These are phyloP conservation scores for Syngnathus typhle DNA, from an alignment of 2,113 vertebrate species.

Conservation along the genomic window DNA sequence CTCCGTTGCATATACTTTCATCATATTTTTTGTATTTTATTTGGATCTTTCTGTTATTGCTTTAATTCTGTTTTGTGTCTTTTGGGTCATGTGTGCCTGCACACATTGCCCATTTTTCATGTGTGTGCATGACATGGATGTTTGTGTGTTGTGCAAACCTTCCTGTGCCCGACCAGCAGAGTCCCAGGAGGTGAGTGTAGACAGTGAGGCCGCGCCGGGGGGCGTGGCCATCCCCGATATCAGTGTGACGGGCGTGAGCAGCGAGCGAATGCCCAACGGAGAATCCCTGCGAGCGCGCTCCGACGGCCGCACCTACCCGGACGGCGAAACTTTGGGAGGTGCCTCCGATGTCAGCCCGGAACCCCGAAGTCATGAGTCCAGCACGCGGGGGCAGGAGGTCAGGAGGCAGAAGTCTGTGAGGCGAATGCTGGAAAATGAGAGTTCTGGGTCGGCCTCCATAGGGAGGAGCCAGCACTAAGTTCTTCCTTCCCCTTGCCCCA, in stretches of 20 bases:
- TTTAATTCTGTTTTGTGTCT: constrained; percentile 53
- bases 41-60: constrained; percentile 48
- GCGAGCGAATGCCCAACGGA: constrained; percentile 92
- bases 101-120: constrained; percentile 41
- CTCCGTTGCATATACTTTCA: constrained; percentile 25
- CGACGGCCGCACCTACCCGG: constrained; percentile 81
- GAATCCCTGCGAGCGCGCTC: constrained; percentile 85
- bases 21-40: constrained; percentile 48
- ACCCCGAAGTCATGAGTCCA: constrained; percentile 83
- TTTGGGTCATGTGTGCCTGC: constrained; percentile 57
- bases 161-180: constrained; percentile 85
- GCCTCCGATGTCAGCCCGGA: constrained; percentile 84
- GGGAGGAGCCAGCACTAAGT: constrained; percentile 79
- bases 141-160: constrained; percentile 58
- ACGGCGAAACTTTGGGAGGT: constrained; percentile 83
- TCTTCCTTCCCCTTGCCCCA: constrained; percentile 59
- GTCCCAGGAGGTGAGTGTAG: constrained; percentile 94
- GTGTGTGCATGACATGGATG: constrained; percentile 41
- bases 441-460: constrained; percentile 80
- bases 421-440: constrained; percentile 92
- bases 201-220: constrained; percentile 80
- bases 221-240: constrained; percentile 90
- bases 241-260: constrained; percentile 89
- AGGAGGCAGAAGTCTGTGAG: constrained; percentile 99
- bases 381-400: constrained; percentile 86